These are phyloP conservation scores for Polylopha cassiicola DNA, from an alignment of 2,888 invertebrate species.

Conservation along the genomic window DNA sequence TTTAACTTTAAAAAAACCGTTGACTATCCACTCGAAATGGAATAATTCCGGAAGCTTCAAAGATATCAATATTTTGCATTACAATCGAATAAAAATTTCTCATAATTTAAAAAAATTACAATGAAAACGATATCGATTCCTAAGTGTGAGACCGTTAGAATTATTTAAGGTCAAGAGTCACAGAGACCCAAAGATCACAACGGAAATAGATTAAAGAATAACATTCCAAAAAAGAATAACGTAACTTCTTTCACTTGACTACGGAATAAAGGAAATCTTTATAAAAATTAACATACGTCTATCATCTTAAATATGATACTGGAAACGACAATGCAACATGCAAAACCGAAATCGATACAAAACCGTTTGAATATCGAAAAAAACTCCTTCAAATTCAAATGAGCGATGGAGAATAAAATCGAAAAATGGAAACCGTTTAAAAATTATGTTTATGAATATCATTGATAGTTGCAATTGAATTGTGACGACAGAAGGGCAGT, in stretches of 20 bases:
- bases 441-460: constrained; percentile 55
- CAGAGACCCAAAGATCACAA: constrained; percentile 43
- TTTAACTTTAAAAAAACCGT: no score
- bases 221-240: constrained; percentile 47
- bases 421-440: constrained; percentile 52
- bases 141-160: constrained; percentile 49
- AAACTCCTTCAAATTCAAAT: constrained; percentile 62
- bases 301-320: constrained; percentile 68
- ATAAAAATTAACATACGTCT: constrained; percentile 69
- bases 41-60: no score
- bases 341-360: constrained; percentile 65
- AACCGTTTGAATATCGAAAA: constrained; percentile 34
- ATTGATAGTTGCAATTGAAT: constrained; percentile 59
- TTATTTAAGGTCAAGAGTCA: constrained; percentile 54
- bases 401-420: constrained; percentile 56
- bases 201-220: constrained; percentile 71
- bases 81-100: constrained; percentile 14
- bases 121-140: constrained; percentile 42
- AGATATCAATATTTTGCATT: constrained; percentile 22
- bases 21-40: no score
- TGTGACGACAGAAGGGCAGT: constrained; percentile 60
- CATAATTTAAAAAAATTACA: constrained; percentile 18
- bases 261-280: constrained; percentile 42
- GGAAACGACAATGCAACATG: constrained; percentile 60
- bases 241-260: constrained; percentile 41